Evolutionary conservation across 2,888 invertebrate genomes (phyloP), one percentile per base, ranked within the genome.

Genomic region (Caenorhabditis drosophilae): DNA sequence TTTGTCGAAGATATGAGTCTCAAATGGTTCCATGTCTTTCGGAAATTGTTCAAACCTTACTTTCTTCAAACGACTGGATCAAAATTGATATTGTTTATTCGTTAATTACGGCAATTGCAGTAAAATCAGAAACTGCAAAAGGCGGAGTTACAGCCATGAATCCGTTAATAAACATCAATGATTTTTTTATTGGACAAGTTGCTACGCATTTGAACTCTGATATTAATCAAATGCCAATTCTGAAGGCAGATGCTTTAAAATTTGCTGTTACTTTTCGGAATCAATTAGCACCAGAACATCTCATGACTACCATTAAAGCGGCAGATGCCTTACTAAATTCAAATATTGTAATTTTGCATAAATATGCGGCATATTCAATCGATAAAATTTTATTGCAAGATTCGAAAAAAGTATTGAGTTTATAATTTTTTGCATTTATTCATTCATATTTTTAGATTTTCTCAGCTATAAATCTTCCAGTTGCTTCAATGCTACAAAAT

Each of bases 201-300:
- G 85, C 92, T 60, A 90, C 92, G 0, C 96, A 97, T 85, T 86
- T 98, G 69, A 89, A 89, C 79, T 87, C 90, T 70, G 69, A 74
- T n/a, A 52, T 71, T 31, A 77, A 83, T 55, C 40, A 63, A 1
- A 50, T 54, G 23, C 80, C 81, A 11, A 70, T 99, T 1, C 85
- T 99, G 27, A 95, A 95, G 84, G 95, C 97, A 0, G 97, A 96
- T 84, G 91, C 93, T 2, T 89, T 99, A 52, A 97, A 97, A 84
- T 98, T 54, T 84, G 85, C 97, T 11, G 94, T 97, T 90, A 92
- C 92, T 6, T 98, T 98, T 86, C 89, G 98, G 59, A 91, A 91
- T 57, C 89, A 96, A 76, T 87, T 98, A 66, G 91, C 93, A 0
- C 88, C 89, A 46, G 91, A 92, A 69, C 87, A 90, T 12, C 87